Evolutionary conservation across 2,888 invertebrate species (phyloP).

Genomic region (Nemurella pictetii): DNA sequence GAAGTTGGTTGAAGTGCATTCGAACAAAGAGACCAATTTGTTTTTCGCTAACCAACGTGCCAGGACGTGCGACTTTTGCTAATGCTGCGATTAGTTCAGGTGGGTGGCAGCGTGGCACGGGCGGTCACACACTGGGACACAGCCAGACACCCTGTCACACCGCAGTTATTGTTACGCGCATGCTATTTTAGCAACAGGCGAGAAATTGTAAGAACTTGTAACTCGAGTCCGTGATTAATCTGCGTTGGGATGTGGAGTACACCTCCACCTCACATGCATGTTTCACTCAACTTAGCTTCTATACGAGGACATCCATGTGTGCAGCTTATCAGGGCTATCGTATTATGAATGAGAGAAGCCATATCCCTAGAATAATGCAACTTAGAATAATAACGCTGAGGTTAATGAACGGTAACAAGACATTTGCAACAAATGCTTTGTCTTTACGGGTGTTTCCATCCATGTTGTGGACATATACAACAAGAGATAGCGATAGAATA

Average conservation of each 20-base stretch:
- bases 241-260: not conserved
- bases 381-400: not conserved
- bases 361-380: not conserved
- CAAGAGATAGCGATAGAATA: not conserved
- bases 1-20: not conserved
- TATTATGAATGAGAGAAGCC: conserved; percentile 14
- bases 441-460: conserved; percentile 10
- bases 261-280: not conserved
- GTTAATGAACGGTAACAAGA: conserved; percentile 15
- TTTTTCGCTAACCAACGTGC: not conserved
- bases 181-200: not conserved
- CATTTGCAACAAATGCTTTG: not conserved
- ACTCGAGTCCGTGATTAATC: not conserved
- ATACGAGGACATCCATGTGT: not conserved
- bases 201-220: not conserved
- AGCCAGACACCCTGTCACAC: no score
- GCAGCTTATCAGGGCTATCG: conserved; percentile 1
- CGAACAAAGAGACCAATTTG: not conserved
- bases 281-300: not conserved
- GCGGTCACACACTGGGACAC: not conserved
- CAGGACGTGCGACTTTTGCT: not conserved
- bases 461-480: not conserved
- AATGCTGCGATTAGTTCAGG: not conserved
- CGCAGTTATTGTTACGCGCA: no score
- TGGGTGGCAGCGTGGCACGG: not conserved